Percentiles rank a stretch among this genome's conserved stretches.
These are phyloP conservation scores for Lasioglossum pauxillum DNA, from an alignment of 2,888 invertebrate species.

Conservation along the genomic window DNA sequence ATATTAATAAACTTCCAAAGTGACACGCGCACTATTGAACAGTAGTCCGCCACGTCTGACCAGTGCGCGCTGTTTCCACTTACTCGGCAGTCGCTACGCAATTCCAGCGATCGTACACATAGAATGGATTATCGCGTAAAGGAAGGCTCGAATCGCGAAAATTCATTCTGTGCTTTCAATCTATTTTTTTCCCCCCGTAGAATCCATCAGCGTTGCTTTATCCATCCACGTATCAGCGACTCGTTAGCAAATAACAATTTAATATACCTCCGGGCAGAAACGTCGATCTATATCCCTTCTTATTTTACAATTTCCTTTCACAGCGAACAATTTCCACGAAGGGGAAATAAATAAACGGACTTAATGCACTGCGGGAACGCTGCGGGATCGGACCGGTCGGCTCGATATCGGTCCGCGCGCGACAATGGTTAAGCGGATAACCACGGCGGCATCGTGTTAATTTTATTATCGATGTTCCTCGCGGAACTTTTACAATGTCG, in stretches of 20 bases:
- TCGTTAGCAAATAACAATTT: background rate
- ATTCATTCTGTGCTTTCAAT: background rate
- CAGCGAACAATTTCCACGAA: background rate
- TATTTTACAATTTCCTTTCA: background rate
- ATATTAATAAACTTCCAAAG: background rate
- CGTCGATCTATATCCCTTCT: background rate
- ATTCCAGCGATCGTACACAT: background rate
- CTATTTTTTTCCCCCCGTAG: background rate
- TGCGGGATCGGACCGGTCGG: background rate
- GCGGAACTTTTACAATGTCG: constrained; percentile 51
- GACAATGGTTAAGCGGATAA: background rate
- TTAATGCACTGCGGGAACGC: background rate
- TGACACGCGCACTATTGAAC: background rate
- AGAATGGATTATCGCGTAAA: background rate
- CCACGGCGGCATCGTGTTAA: constrained; percentile 28
- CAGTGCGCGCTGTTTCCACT: background rate
- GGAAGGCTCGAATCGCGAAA: background rate
- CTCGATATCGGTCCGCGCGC: constrained; percentile 17
- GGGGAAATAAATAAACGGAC: background rate
- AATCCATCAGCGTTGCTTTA: background rate
- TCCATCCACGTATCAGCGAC: background rate
- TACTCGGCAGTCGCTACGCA: background rate
- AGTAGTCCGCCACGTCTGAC: background rate
- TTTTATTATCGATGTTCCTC: constrained; percentile 44
- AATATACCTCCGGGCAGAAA: background rate